Evolutionary conservation across 2,113 vertebrate species (phyloP).

Genomic region (Hippocampus mohnikei): DNA sequence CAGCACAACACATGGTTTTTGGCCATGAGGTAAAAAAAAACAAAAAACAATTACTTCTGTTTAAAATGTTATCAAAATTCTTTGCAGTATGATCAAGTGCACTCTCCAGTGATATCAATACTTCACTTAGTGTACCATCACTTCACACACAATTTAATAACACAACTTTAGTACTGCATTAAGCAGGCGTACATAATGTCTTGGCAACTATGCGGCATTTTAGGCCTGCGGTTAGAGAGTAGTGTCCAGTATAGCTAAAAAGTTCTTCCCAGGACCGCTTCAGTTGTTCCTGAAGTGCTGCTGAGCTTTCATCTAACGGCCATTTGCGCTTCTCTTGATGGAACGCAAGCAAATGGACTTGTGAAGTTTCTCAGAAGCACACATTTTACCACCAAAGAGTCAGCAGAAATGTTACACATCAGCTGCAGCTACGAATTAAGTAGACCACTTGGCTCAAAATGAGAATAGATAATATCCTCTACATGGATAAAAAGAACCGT

Average conservation of each 20-base stretch:
- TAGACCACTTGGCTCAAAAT: neutral
- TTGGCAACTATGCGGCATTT: neutral
- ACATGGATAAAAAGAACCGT: neutral
- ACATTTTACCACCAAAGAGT: neutral
- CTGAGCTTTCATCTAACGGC: conserved; percentile 17
- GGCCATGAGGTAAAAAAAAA: too few species aligned
- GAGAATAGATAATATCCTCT: neutral
- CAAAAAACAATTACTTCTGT: too few species aligned
- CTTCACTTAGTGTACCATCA: too few species aligned
- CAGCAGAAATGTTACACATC: neutral
- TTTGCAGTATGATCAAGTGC: too few species aligned
- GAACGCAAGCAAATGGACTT: conserved; percentile 24
- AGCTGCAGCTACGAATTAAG: conserved; percentile 1
- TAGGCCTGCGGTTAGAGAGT: neutral
- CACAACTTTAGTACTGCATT: neutral
- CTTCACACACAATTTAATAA: neutral
- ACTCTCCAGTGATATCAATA: too few species aligned
- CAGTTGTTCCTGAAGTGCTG: conserved; percentile 2
- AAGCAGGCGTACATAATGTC: neutral
- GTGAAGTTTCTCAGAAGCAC: conserved; percentile 11
- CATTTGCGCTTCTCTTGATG: conserved; percentile 38
- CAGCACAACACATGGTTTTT: too few species aligned
- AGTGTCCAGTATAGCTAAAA: neutral
- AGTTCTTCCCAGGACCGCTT: neutral
- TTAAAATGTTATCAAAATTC: neutral